phyloP scores from a whole-genome alignment of 2,113 vertebrate genomes.

The Limnothrissa miodon region DNA sequence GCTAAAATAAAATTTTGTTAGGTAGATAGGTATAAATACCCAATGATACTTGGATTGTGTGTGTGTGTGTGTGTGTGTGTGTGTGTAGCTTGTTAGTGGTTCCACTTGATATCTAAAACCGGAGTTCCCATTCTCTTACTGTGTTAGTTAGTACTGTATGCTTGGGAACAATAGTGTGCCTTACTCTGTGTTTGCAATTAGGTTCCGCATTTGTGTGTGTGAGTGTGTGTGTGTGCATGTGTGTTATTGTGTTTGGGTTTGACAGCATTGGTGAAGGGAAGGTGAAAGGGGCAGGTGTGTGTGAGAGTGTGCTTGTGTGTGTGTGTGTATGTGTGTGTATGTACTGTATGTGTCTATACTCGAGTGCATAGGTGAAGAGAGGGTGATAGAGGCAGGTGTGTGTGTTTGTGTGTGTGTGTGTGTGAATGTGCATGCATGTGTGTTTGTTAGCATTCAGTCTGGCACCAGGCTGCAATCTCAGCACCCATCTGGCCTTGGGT shows the following conservation, averaged over 20 bases:
- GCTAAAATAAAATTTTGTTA: too few relatives aligned
- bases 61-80: background rate
- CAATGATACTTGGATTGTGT: background rate
- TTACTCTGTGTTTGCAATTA: background rate
- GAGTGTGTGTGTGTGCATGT: background rate
- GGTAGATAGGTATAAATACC: too few relatives aligned
- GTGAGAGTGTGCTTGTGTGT: background rate
- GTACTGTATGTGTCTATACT: background rate
- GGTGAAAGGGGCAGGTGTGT: background rate
- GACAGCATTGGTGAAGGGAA: background rate
- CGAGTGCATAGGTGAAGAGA: background rate
- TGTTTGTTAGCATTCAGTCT: slow-evolving; percentile 32
- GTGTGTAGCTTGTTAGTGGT: background rate
- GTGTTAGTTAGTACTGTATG: too few relatives aligned
- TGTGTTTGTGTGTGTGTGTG: background rate
- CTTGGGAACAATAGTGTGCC: background rate
- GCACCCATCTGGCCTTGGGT: slow-evolving; percentile 28
- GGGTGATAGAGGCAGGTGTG: background rate
- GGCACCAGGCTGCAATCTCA: slow-evolving; percentile 27
- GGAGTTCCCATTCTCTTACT: too few relatives aligned
- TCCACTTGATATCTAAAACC: too few relatives aligned
- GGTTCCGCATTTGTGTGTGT: slow-evolving; percentile 2
- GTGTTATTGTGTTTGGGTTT: too few relatives aligned
- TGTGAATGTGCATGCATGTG: background rate
- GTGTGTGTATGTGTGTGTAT: background rate